A percentile compares a stretch with the other conserved stretches of the same genome.
These are phyloP conservation scores for Oreochromis grahami DNA, from an alignment of 2,797 vertebrate species.

Conservation along the genomic window DNA sequence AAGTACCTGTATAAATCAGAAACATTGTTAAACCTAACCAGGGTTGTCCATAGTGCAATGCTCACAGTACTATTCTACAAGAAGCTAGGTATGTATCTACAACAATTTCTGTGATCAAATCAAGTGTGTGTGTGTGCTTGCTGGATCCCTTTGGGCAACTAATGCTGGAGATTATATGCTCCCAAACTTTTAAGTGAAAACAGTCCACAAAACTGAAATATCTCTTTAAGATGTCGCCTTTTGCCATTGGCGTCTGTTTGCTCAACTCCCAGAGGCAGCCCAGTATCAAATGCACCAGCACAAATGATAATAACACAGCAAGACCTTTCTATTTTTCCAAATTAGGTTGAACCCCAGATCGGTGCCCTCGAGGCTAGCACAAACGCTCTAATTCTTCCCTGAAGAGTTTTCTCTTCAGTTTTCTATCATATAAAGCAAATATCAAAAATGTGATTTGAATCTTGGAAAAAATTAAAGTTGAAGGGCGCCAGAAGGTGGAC, in stretches of 20 bases:
- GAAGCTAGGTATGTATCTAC: neutral
- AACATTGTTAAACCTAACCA: slow-evolving; percentile 20
- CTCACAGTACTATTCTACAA: neutral
- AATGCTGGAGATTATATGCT: slow-evolving; percentile 45
- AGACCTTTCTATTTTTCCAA: slow-evolving; percentile 78
- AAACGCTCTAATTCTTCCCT: slow-evolving; percentile 62
- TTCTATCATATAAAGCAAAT: slow-evolving; percentile 84
- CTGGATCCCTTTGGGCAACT: slow-evolving; percentile 33
- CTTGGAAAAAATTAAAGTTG: slow-evolving; percentile 71
- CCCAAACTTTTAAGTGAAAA: slow-evolving; percentile 63
- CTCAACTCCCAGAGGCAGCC: slow-evolving; percentile 54
- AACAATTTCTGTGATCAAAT: slow-evolving; percentile 33
- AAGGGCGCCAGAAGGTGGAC: slow-evolving; percentile 73
- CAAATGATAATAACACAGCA: slow-evolving; percentile 78
- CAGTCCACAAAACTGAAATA: slow-evolving; percentile 63
- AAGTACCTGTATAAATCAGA: slow-evolving; percentile 45
- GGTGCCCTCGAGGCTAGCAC: slow-evolving; percentile 52
- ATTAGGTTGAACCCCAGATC: slow-evolving; percentile 72
- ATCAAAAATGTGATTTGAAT: slow-evolving; percentile 87
- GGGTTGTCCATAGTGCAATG: neutral
- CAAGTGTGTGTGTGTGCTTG: neutral
- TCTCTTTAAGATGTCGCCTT: slow-evolving; percentile 59
- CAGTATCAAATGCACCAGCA: slow-evolving; percentile 77
- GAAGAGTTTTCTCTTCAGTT: slow-evolving; percentile 70
- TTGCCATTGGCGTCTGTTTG: slow-evolving; percentile 58